Conservation (phyloP, 53 echinoderm and acorn worm genomes). For the Glandiceps talaboti region DNA sequence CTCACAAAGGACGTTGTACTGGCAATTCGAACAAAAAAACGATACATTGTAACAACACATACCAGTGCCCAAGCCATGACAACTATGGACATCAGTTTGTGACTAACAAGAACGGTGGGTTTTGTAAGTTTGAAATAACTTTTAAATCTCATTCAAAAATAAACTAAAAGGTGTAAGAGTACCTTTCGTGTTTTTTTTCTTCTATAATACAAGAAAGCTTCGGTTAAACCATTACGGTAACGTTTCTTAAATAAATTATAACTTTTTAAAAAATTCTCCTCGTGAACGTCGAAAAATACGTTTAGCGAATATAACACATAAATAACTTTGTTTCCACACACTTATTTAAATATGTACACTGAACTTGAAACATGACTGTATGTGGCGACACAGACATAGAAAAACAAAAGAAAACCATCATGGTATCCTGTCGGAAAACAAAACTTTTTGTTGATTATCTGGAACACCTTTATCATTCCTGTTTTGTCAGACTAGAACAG, state of each 20-base stretch:
- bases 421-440: not conserved
- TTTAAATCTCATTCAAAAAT: not conserved
- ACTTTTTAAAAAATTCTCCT: not conserved
- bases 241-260: not conserved
- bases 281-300: not conserved
- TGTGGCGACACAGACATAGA: not conserved
- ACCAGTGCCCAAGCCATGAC: too few species aligned
- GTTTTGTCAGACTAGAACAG: not conserved
- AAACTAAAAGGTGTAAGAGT: not conserved
- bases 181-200: not conserved
- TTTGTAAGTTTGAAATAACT: not conserved
- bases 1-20: too few species aligned
- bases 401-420: too few species aligned
- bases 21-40: too few species aligned
- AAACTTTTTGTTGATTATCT: not conserved
- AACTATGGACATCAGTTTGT: too few species aligned
- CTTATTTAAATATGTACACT: not conserved
- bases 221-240: not conserved
- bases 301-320: not conserved
- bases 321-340: not conserved
- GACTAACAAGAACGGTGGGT: not conserved
- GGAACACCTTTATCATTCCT: not conserved
- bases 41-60: too few species aligned
- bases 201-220: not conserved
- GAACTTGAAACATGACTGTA: not conserved